Percentiles rank a stretch among this genome's conserved stretches.
phyloP scores from a whole-genome alignment of 2,888 invertebrate species.

The Coelopa pilipes region DNA sequence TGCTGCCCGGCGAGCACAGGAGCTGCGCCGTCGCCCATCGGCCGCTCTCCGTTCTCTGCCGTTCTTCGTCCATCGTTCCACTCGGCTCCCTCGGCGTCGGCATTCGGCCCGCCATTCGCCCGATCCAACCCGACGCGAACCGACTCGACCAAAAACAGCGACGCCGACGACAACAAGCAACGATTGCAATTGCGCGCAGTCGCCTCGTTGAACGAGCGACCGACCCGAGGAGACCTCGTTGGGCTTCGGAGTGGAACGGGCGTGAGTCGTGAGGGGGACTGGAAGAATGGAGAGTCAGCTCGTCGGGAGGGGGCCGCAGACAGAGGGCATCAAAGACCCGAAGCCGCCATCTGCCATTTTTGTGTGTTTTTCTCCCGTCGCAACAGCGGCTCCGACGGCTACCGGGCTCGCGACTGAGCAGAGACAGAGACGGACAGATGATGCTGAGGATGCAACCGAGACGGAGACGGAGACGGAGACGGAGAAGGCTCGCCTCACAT shows the following conservation, averaged over 20 bases:
- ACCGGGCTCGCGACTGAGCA: slow-evolving; percentile 11
- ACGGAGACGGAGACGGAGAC: not conserved
- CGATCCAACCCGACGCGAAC: too few species aligned
- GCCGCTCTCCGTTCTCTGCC: not conserved
- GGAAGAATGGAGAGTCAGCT: not conserved
- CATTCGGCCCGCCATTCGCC: not conserved
- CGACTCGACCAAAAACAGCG: too few species aligned
- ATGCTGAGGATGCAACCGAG: too few species aligned
- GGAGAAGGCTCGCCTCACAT: slow-evolving; percentile 16
- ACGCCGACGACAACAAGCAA: too few species aligned
- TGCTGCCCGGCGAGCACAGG: slow-evolving; percentile 49
- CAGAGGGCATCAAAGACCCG: slow-evolving; percentile 32
- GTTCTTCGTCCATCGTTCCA: not conserved
- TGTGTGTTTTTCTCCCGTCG: slow-evolving; percentile 14
- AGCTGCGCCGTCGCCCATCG: slow-evolving; percentile 9
- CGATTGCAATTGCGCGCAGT: not conserved
- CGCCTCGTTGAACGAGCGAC: not conserved
- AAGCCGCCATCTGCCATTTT: slow-evolving; percentile 17
- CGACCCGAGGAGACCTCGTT: not conserved
- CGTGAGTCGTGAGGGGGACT: not conserved
- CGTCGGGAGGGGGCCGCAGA: not conserved
- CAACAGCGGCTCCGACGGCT: slow-evolving; percentile 9
- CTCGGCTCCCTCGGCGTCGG: too few species aligned
- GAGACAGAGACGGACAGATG: not conserved
- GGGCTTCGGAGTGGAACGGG: not conserved